Conservation (phyloP, 1,140 invertebrate genomes). For the Aphidius gifuensis region DNA sequence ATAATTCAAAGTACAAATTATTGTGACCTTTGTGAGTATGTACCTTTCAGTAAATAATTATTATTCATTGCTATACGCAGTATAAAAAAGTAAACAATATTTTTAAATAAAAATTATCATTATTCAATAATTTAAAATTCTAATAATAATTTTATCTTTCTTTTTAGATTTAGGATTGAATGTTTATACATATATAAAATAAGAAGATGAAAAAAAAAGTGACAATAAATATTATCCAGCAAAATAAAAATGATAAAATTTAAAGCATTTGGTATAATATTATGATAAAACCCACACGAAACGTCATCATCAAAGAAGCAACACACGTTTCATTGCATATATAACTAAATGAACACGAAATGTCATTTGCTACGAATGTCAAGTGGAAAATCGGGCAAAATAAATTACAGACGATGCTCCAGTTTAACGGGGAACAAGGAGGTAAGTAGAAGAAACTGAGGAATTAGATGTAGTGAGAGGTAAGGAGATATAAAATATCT, state of each 20-base stretch:
- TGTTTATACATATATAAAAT: too few relatives aligned
- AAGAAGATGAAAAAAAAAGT: too few relatives aligned
- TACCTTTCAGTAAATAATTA: neutral
- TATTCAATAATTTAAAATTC: too few relatives aligned
- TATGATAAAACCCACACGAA: neutral
- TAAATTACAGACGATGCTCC: slow-evolving; percentile 29
- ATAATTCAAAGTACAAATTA: neutral
- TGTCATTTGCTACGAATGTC: slow-evolving; percentile 35
- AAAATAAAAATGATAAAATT: too few relatives aligned
- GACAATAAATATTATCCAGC: too few relatives aligned
- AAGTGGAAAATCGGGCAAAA: slow-evolving; percentile 47
- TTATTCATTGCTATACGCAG: neutral
- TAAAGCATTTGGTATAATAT: too few relatives aligned
- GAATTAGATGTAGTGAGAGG: neutral
- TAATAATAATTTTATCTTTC: too few relatives aligned
- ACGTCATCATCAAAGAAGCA: slow-evolving; percentile 17
- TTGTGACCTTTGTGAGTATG: slow-evolving; percentile 4
- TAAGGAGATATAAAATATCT: neutral
- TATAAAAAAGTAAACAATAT: neutral
- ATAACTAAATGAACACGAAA: slow-evolving; percentile 24
- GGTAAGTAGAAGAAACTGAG: neutral
- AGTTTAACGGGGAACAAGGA: slow-evolving; percentile 9
- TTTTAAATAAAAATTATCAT: neutral
- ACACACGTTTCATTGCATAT: slow-evolving; percentile 21
- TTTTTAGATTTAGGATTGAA: too few relatives aligned